Conservation (phyloP, 2,113 vertebrate species). For the Elephas maximus region DNA sequence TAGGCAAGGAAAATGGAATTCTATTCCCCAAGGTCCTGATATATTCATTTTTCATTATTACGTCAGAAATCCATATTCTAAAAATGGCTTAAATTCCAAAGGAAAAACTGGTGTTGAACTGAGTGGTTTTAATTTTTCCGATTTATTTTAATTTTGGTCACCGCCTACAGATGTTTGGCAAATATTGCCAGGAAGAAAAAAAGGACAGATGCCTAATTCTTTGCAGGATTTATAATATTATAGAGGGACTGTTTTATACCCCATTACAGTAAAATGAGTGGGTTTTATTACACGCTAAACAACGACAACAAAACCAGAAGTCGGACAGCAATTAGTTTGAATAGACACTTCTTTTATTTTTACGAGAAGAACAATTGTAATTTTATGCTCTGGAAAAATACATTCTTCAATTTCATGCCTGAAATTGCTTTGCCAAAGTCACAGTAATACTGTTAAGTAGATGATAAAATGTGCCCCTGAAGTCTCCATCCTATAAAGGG, state of each 20-base stretch:
- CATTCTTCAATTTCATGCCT: slow-evolving; percentile 86
- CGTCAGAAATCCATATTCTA: slow-evolving; percentile 16
- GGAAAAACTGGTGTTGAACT: slow-evolving; percentile 5
- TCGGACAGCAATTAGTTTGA: slow-evolving; percentile 86
- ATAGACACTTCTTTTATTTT: slow-evolving; percentile 88
- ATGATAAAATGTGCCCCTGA: slow-evolving; percentile 82
- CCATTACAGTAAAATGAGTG: slow-evolving; percentile 85
- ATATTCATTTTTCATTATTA: background rate
- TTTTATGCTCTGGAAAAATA: slow-evolving; percentile 87
- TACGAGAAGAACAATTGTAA: slow-evolving; percentile 86
- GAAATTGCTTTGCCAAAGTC: slow-evolving; percentile 83
- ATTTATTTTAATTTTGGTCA: slow-evolving; percentile 58
- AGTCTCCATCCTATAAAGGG: slow-evolving; percentile 76
- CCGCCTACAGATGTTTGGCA: slow-evolving; percentile 84
- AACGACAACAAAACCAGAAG: slow-evolving; percentile 80
- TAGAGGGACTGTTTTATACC: slow-evolving; percentile 85
- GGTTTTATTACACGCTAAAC: slow-evolving; percentile 86
- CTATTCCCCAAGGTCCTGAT: background rate
- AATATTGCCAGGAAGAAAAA: slow-evolving; percentile 79
- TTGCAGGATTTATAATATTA: slow-evolving; percentile 88
- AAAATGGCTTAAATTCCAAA: slow-evolving; percentile 19
- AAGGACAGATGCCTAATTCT: slow-evolving; percentile 87
- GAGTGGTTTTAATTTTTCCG: background rate
- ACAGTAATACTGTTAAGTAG: slow-evolving; percentile 82
- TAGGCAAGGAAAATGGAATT: background rate